Base-by-base conservation (phyloP, 1,140 invertebrate genomes). In the Ooceraea biroi region DNA sequence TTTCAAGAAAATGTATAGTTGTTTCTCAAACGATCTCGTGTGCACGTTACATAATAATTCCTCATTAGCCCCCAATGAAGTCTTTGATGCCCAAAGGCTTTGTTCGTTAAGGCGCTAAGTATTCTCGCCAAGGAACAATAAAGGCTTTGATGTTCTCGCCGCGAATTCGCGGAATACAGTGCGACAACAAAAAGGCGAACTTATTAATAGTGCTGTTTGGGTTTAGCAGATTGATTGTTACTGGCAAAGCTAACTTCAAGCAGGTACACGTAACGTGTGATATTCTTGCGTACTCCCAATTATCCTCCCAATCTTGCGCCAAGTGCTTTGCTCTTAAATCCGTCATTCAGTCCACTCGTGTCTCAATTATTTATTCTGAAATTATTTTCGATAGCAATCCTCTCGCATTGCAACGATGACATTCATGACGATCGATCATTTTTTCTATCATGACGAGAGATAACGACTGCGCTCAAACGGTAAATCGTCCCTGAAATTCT, bases 91-190 rank as follows among this genome's bases (percentile, higher is more conserved):
- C 19, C 19, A 19, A 11, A 7, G 17, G 1, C 60, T 66, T 77
- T 77, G 58, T 77, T 50, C 44, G 19, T 77, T 41, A 36, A 66
- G 66, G 30, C 66, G 74, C 74, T 55, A 66, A 66, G 61, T 77
- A 77, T 77, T 77, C 74, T 77, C 66, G 61, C 46, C 30, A 19
- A n/a, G 27, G 22, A 55, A 66, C 74, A 77, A 77, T 77, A 55
- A 77, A 36, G 19, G 22, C 74, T 77, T 77, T 77, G 60, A 77
- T 52, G 46, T 77, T 27, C 19, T 66, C 25, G 10, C 27, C 41
- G 30, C 46, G 48, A 66, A 77, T 77, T 77, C 60, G 74, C 30
- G 61, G 27, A 77, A 77, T 19, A 77, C 12, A 27, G 73, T 12
- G 25, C 19, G 60, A 52, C 46, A 52, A 66, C 48, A 50, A 77